Percentiles rank a stretch among this genome's conserved stretches.
Conservation (phyloP, 2,797 vertebrate species). For the Podargus strigoides region DNA sequence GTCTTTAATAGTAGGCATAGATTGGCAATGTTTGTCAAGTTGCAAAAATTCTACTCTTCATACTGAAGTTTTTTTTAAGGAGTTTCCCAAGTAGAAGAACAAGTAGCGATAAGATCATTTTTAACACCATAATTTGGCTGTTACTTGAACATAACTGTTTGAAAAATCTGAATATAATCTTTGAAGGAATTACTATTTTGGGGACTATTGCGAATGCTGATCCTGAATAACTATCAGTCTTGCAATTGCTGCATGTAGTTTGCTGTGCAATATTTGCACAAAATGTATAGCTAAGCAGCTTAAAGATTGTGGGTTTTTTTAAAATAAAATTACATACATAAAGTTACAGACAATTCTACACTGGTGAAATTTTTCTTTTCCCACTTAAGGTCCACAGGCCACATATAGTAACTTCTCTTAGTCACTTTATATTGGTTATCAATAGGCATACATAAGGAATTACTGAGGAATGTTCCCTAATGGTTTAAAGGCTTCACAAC, state of each 20-base stretch:
- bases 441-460: neutral
- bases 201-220: neutral
- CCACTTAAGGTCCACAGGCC: neutral
- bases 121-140: neutral
- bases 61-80: neutral
- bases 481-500: neutral
- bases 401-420: neutral
- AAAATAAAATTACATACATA: accelerated
- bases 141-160: neutral
- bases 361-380: neutral
- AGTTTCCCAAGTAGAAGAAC: neutral
- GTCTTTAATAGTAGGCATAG: neutral
- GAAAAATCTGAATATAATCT: neutral
- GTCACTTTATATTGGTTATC: neutral
- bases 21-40: neutral
- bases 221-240: neutral
- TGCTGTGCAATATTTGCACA: neutral
- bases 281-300: neutral
- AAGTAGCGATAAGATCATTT: neutral
- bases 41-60: neutral
- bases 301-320: neutral
- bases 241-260: neutral
- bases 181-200: neutral
- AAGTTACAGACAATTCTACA: neutral
- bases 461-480: neutral